phyloP scores from a whole-genome alignment of 92 coral and sea anemone genomes.

The Bergia sp. region DNA sequence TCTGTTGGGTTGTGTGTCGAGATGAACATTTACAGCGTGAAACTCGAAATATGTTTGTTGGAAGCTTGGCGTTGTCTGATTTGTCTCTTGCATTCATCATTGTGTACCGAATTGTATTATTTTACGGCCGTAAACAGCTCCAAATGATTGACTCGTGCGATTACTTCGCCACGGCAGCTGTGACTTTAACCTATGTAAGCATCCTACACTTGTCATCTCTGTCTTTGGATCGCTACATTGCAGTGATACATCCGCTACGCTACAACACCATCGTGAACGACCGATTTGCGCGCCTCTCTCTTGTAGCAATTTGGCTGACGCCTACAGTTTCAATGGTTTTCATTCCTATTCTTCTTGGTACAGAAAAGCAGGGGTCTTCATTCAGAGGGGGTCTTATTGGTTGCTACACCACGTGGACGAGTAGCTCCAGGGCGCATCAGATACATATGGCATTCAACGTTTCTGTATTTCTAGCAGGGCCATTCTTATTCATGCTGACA shows the following conservation, averaged over 20 bases:
- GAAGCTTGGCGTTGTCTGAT: slow-evolving; percentile 36
- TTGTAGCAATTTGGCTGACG: slow-evolving; percentile 40
- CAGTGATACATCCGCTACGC: slow-evolving; percentile 50
- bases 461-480: slow-evolving; percentile 27
- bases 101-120: slow-evolving; percentile 10
- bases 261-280: slow-evolving; percentile 16
- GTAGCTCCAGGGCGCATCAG: slow-evolving; percentile 11
- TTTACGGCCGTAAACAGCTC: not conserved
- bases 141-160: slow-evolving; percentile 13
- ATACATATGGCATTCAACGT: slow-evolving; percentile 43
- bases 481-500: slow-evolving; percentile 47
- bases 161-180: slow-evolving; percentile 15
- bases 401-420: slow-evolving; percentile 8
- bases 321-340: slow-evolving; percentile 45
- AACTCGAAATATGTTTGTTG: slow-evolving; percentile 25
- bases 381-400: slow-evolving; percentile 36
- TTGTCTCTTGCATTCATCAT: not conserved
- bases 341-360: slow-evolving; percentile 34
- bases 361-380: slow-evolving; percentile 13
- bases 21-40: not conserved
- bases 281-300: not conserved
- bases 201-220: slow-evolving; percentile 45
- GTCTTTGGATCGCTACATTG: slow-evolving; percentile 58
- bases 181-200: slow-evolving; percentile 16
- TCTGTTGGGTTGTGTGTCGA: slow-evolving; percentile 4